Base-by-base conservation (phyloP, 2,113 vertebrate species). In the Trinectes maculatus region DNA sequence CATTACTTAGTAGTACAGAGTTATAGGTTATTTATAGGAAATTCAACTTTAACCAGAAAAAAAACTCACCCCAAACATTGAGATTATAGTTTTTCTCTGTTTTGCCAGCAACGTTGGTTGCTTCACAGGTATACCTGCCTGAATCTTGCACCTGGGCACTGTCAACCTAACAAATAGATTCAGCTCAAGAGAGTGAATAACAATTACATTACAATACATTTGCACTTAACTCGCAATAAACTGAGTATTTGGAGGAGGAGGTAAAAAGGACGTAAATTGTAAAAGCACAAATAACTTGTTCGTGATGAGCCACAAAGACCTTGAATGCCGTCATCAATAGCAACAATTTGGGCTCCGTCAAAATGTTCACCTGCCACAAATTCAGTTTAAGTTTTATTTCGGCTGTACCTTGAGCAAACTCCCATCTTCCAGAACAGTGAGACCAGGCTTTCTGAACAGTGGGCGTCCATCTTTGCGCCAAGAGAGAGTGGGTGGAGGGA, bases 21-120 rank as follows among this genome's bases (percentile, higher is more conserved):
- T n/a, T n/a, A n/a, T n/a, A n/a, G n/a, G n/a, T n/a, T n/a, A n/a
- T n/a, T n/a, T n/a, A n/a, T n/a, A n/a, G 24, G 43, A 56, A 44
- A 46, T 8, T 37, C 1, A 39, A 13, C 12, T 26, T 28, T 1
- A 48, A 11, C 8, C 5, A n/a, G 11, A 26, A n/a, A 19, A 3
- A 34, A 33, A 9, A 82, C 96, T 94, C 87, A 99, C 98, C 96
- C 97, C 93, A 97, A 31, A 99, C 90, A 56, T 96, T 98, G 53
- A 99, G 93, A 80, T 98, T 99, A 70, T 96, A 99, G 85, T 96
- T 96, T 88, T 96, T 99, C 79, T 97, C 95, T 0, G 93, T 97
- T 90, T 96, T 99, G 15, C 98, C 98, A 52, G 97, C 98, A 47
- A 98, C 67, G 40, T 99, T 99, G 16, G 93, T 95, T 0, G 97